Evolutionary conservation across 2,888 invertebrate species (phyloP), one percentile per base, ranked within the genome.

Genomic region (Idaea dimidiata): DNA sequence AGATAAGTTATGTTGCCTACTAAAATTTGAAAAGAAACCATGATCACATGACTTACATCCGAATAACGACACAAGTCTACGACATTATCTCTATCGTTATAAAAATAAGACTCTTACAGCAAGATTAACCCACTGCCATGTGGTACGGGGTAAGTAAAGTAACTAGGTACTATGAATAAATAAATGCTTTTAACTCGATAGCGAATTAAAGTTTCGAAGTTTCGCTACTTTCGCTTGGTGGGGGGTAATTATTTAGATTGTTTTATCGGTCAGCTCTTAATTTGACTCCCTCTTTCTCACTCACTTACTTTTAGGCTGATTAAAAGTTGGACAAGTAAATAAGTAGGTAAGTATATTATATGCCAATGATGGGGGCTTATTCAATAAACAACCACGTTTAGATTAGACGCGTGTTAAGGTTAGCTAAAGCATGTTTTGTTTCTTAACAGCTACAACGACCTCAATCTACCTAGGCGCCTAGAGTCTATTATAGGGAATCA

Each of bases 81-180:
- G 43, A 43, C 43, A 43, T 14, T 43, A 43, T 43, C 43, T 43
- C 43, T 43, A 43, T 43, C 43, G 14, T 10, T 43, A 0, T 14
- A 43, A 43, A 43, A 43, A 43, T 43, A 10, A 43, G 43, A 10
- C 43, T 1, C 43, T 10, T 43, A 7, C 7, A 43, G 6, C 8
- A 43, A 43, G 43, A 43, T 43, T 43, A 43, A 43, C 43, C 43
- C 8, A 43, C 43, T 43, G 43, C 43, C 43, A 14, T 43, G 7
- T 43, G 43, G 43, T 43, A 43, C 43, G 43, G 43, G 43, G 43
- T 43, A 14, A 43, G 43, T 43, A 43, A 43, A 43, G 43, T 43
- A 43, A 43, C 10, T 24, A 24, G 24, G 24, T 43, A 17, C 59
- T 53, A 59, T 65, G 65, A 62, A 65, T 65, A 57, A 59, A 57